phyloP scores from a whole-genome alignment of 2,113 vertebrate species.

The Ctenodactylus gundi region DNA sequence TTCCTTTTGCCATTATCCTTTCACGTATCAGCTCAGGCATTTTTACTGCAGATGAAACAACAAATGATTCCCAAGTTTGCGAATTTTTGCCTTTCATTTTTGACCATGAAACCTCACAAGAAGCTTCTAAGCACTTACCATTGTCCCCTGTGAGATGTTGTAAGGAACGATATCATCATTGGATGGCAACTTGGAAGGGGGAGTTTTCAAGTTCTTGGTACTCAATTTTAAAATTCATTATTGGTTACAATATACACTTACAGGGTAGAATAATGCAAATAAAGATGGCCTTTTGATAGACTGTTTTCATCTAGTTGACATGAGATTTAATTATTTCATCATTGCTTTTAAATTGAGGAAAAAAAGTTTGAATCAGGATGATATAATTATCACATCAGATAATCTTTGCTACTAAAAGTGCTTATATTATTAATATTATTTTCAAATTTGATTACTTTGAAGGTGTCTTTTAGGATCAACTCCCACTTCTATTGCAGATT shows the following conservation, averaged over 20 bases:
- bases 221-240: constrained; percentile 27
- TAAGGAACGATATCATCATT: background rate
- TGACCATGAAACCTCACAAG: background rate
- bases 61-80: background rate
- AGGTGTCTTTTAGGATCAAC: background rate
- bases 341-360: background rate
- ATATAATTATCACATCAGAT: background rate
- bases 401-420: background rate
- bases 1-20: constrained; percentile 1
- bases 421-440: background rate
- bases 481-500: background rate
- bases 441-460: constrained; percentile 25
- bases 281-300: background rate
- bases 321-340: background rate
- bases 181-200: background rate
- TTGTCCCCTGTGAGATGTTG: background rate
- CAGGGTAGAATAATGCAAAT: background rate
- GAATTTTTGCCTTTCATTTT: background rate
- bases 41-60: constrained; percentile 12
- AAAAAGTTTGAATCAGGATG: background rate
- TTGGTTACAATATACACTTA: background rate
- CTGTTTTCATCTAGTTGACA: background rate
- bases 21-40: constrained; percentile 12
- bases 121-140: background rate
- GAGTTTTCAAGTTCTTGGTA: background rate